These are phyloP conservation scores for Hemaris fuciformis DNA, from an alignment of 2,888 invertebrate genomes.

Conservation along the genomic window DNA sequence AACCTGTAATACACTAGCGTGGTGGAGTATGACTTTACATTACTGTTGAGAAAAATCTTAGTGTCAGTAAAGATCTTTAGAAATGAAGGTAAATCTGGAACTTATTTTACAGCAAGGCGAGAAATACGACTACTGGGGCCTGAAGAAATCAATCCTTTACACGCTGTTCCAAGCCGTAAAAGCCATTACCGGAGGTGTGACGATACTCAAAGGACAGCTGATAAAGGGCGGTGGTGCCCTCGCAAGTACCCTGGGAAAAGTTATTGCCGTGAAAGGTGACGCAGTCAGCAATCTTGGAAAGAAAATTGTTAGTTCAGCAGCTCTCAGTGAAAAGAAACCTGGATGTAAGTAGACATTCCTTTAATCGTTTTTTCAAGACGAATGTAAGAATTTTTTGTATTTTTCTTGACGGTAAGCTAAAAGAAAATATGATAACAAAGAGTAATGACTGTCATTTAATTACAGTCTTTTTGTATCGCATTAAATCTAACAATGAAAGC, in stretches of 20 bases:
- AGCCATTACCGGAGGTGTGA: conserved; percentile 92
- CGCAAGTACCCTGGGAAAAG: conserved; percentile 71
- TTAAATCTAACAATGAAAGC: too few relatives aligned
- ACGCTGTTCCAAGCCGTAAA: conserved; percentile 93
- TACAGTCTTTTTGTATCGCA: too few relatives aligned
- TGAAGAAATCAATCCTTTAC: conserved; percentile 91
- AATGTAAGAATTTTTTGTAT: too few relatives aligned
- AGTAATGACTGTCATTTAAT: too few relatives aligned
- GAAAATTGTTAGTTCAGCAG: conserved; percentile 88
- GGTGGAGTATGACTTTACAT: too few relatives aligned
- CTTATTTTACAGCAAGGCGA: conserved; percentile 44
- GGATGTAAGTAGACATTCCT: conserved; percentile 42
- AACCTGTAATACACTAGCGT: too few relatives aligned
- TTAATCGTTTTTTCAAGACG: too few relatives aligned
- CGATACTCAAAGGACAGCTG: conserved; percentile 93
- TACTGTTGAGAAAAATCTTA: too few relatives aligned
- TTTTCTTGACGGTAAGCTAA: too few relatives aligned
- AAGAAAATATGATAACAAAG: too few relatives aligned
- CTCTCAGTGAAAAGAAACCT: conserved; percentile 80
- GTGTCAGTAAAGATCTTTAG: too few relatives aligned
- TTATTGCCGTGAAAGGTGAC: conserved; percentile 89
- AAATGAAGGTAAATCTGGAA: too few relatives aligned
- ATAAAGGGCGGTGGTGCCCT: conserved; percentile 90
- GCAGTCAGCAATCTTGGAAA: conserved; percentile 90
- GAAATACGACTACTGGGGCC: conserved; percentile 86